Evolutionary conservation across 2,888 invertebrate genomes (phyloP).

Genomic region (Coelopa pilipes): DNA sequence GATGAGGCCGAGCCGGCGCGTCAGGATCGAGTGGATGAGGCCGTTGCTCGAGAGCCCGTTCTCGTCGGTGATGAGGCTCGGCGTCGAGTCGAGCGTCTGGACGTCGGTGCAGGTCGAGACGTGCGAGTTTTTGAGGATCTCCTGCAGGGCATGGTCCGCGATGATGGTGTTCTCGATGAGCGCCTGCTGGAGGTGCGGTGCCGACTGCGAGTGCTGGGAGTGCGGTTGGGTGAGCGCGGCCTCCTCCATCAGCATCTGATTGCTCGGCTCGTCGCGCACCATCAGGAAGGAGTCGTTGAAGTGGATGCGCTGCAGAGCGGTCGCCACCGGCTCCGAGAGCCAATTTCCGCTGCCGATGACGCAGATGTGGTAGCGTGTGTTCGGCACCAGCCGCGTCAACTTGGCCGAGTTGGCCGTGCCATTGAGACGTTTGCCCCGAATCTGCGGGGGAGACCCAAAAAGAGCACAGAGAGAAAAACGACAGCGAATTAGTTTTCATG

Average conservation of each 20-base stretch:
- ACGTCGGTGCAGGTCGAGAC: slow-evolving; percentile 83
- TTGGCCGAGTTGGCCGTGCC: slow-evolving; percentile 79
- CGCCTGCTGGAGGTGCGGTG: slow-evolving; percentile 48
- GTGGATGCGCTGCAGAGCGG: slow-evolving; percentile 62
- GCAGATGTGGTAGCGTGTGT: slow-evolving; percentile 86
- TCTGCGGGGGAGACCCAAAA: slow-evolving; percentile 67
- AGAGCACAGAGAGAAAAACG: neutral
- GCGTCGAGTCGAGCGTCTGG: slow-evolving; percentile 78
- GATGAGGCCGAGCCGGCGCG: slow-evolving; percentile 83
- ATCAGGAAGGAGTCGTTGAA: slow-evolving; percentile 57
- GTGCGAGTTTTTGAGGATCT: slow-evolving; percentile 75
- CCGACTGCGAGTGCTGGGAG: slow-evolving; percentile 43
- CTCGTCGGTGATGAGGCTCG: slow-evolving; percentile 70
- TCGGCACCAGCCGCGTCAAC: slow-evolving; percentile 79
- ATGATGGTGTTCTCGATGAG: slow-evolving; percentile 71
- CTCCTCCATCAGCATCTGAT: slow-evolving; percentile 18
- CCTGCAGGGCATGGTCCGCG: slow-evolving; percentile 69
- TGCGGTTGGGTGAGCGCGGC: neutral
- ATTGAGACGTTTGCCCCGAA: slow-evolving; percentile 80
- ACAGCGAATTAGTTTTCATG: too few relatives aligned
- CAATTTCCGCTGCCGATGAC: slow-evolving; percentile 87
- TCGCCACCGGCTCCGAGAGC: slow-evolving; percentile 67
- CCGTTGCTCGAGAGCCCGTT: slow-evolving; percentile 74
- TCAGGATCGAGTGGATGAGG: slow-evolving; percentile 80
- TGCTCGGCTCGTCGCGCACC: slow-evolving; percentile 50